Percentiles rank a stretch among this genome's conserved stretches.
Conservation (phyloP, 1,140 invertebrate species). For the Delia radicum region DNA sequence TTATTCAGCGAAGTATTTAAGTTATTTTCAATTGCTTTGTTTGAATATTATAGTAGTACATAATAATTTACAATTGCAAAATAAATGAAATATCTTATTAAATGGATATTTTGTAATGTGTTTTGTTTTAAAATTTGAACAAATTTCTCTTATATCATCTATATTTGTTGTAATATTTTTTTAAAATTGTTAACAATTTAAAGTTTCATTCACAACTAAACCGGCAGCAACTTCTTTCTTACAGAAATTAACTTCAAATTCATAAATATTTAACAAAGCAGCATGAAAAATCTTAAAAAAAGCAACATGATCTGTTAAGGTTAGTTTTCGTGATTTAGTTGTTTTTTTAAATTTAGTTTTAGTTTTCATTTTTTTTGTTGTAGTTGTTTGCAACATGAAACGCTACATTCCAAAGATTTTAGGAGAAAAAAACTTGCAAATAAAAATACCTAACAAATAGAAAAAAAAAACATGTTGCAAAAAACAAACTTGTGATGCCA, state of each 20-base stretch:
- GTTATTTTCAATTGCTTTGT: too few species aligned
- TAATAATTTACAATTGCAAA: too few species aligned
- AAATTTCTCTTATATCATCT: too few species aligned
- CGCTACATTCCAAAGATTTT: not conserved
- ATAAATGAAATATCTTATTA: too few species aligned
- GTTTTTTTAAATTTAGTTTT: not conserved
- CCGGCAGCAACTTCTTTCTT: not conserved
- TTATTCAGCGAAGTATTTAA: too few species aligned
- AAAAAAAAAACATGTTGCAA: not conserved
- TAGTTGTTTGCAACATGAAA: slow-evolving; percentile 1
- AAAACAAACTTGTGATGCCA: not conserved
- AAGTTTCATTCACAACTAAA: not conserved
- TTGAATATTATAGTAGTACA: too few species aligned
- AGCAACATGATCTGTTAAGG: slow-evolving; percentile 3
- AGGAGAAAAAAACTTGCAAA: not conserved
- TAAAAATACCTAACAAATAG: not conserved
- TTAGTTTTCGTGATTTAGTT: not conserved
- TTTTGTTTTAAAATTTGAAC: too few species aligned
- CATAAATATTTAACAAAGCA: not conserved
- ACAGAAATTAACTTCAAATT: not conserved
- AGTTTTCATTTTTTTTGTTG: not conserved
- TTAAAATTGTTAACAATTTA: too few species aligned
- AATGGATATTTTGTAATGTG: not conserved
- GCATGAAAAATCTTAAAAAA: not conserved
- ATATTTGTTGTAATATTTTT: not conserved